Evolutionary conservation across 1,140 invertebrate genomes (phyloP), one percentile per base, ranked within the genome.

Genomic region (Lucilia cuprina): DNA sequence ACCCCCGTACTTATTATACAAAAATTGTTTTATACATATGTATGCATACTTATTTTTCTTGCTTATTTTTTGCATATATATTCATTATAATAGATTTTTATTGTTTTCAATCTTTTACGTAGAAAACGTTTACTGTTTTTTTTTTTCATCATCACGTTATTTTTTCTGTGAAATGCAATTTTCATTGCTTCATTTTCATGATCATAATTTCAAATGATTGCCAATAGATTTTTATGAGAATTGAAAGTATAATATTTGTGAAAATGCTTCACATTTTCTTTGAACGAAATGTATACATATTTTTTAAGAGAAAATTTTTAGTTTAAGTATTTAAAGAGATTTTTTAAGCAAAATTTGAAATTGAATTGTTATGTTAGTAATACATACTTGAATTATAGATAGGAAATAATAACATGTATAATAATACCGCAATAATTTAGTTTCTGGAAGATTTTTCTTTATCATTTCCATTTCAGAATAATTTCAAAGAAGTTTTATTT

Each of bases 161-260:
- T 65, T 65, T 60, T 60, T 60, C 17, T 14, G 50, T 70, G 60
- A 9, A 21, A 70, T 21, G 65, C 19, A 25, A 21, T 70, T 70
- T 70, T 70, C 65, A 25, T 70, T 21, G 65, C 65, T 21, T 70
- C 19, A 70, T 70, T 70, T 19, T 70, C 65, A 21, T 70, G n/a
- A 21, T 21, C n/a, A 70, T 70, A 70, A 70, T 70, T 70, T 70
- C 7, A 21, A 70, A 70, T 70, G 65, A 10, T 70, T 70, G 65
- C 19, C 65, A 70, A 70, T 70, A 70, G 65, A 70, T 19, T 70
- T 70, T 70, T 70, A 70, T 70, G 65, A 70, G n/a, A 25, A 70
- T 70, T 70, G 65, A 55, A n/a, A 55, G 17, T 14, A 30, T 41
- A 41, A 41, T 41, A 10, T 41, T 41, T 41, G 41, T 41, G 2